Conservation (phyloP, 2,113 vertebrate genomes). For the Fulica atra region DNA sequence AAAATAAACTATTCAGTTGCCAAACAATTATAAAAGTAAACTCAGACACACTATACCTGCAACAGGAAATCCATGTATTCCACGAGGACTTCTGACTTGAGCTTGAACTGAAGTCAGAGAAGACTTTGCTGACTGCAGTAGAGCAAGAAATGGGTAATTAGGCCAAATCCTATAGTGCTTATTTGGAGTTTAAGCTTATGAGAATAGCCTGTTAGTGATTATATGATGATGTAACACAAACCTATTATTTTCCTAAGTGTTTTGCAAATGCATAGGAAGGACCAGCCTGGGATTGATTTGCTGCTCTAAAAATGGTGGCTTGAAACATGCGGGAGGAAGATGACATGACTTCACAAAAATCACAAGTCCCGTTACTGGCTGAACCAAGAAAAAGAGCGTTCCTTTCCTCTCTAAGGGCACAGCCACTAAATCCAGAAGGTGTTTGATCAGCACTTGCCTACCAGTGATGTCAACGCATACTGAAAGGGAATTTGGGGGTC, state of each 20-base stretch:
- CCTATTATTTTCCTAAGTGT: background rate
- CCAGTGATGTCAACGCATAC: background rate
- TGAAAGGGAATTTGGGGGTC: background rate
- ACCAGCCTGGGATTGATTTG: background rate
- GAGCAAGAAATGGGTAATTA: slow-evolving; percentile 6
- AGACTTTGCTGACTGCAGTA: background rate
- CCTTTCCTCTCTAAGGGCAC: background rate
- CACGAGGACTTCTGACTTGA: background rate
- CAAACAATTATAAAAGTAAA: background rate
- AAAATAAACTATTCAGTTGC: background rate
- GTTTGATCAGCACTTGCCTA: background rate
- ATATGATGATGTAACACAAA: background rate
- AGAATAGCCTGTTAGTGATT: background rate
- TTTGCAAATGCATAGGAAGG: background rate
- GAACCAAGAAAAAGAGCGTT: background rate
- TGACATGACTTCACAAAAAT: background rate
- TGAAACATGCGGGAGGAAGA: background rate
- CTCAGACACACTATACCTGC: background rate
- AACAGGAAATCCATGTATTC: background rate
- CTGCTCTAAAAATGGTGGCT: background rate
- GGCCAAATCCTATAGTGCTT: background rate
- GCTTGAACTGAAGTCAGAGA: background rate
- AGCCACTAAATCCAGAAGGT: background rate
- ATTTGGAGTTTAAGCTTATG: background rate
- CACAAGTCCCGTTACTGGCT: background rate